These are phyloP conservation scores for Nothobranchius furzeri DNA, from an alignment of 2,113 vertebrate genomes.

Conservation along the genomic window DNA sequence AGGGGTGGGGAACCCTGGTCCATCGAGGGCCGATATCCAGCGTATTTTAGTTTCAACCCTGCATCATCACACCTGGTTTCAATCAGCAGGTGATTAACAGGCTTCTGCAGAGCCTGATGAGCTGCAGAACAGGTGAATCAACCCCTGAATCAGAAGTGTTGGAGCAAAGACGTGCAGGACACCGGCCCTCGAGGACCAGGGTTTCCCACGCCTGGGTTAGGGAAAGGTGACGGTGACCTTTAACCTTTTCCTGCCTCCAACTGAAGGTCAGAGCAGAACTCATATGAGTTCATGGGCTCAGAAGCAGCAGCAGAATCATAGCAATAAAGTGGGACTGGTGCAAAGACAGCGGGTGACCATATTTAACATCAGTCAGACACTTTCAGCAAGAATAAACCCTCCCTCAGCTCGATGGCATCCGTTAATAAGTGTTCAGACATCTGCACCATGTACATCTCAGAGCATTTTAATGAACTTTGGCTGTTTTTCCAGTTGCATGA, in stretches of 20 bases:
- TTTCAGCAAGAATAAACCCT: background rate
- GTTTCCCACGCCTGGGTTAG: constrained; percentile 11
- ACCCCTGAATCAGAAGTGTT: too few relatives aligned
- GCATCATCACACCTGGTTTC: too few relatives aligned
- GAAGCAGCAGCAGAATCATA: constrained; percentile 14
- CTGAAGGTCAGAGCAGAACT: constrained; percentile 10
- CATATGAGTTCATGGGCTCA: background rate
- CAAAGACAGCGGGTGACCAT: constrained; percentile 32
- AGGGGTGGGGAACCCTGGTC: too few relatives aligned
- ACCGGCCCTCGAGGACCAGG: too few relatives aligned
- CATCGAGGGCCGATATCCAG: too few relatives aligned
- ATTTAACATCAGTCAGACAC: constrained; percentile 35
- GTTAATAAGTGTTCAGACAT: background rate
- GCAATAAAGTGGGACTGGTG: background rate
- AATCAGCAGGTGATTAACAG: too few relatives aligned
- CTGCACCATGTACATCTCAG: background rate
- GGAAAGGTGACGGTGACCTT: constrained; percentile 35
- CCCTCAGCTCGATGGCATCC: background rate
- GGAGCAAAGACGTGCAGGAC: too few relatives aligned
- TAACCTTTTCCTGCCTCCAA: constrained; percentile 26
- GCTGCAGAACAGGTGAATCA: too few relatives aligned
- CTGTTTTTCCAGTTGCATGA: constrained; percentile 5
- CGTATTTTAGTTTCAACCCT: too few relatives aligned
- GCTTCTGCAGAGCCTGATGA: too few relatives aligned
- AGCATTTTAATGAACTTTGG: background rate